These are phyloP conservation scores for Gonocerus acuteangulatus DNA, from an alignment of 2,888 invertebrate species.

Conservation along the genomic window DNA sequence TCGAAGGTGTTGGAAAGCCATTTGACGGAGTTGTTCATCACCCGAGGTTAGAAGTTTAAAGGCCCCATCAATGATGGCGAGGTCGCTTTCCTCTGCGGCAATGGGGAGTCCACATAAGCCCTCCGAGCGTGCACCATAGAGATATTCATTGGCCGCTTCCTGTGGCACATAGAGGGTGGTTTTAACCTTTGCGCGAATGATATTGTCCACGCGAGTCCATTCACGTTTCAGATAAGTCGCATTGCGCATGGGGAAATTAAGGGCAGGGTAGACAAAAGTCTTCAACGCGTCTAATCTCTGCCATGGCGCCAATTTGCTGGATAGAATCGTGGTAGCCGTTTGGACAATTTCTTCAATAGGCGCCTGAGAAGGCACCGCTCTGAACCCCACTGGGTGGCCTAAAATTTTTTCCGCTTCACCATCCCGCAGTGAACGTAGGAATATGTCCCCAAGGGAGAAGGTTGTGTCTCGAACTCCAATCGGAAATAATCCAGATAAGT, in stretches of 20 bases:
- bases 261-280: no score
- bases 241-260: no score
- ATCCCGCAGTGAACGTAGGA: neutral
- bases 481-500: neutral
- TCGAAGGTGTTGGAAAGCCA: neutral
- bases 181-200: conserved; percentile 16
- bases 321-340: neutral
- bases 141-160: conserved; percentile 15
- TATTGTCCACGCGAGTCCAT: conserved; percentile 8
- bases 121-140: conserved; percentile 20
- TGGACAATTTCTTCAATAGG: neutral
- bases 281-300: neutral
- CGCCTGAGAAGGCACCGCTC: neutral
- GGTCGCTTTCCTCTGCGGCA: conserved; percentile 10
- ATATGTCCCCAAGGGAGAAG: neutral
- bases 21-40: neutral
- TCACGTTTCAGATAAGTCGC: neutral
- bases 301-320: neutral
- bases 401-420: neutral
- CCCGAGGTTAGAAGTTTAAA: neutral
- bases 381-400: neutral
- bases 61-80: conserved; percentile 8
- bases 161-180: conserved; percentile 9
- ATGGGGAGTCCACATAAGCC: conserved; percentile 1
- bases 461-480: neutral